Percentiles rank a stretch among this genome's conserved stretches.
These are phyloP conservation scores for Crotalus horridus DNA, from an alignment of 2,113 vertebrate species.

Conservation along the genomic window DNA sequence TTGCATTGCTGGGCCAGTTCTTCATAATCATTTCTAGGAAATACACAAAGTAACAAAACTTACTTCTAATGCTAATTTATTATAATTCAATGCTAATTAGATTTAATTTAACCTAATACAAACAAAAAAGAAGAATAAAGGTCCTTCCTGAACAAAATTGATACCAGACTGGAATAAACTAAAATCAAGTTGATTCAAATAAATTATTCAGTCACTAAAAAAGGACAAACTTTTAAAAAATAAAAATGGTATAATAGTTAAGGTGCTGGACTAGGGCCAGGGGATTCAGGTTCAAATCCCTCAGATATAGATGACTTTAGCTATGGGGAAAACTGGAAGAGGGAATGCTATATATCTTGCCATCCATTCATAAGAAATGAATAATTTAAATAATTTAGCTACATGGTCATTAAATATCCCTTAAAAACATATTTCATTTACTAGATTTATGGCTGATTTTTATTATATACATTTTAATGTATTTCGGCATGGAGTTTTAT, in stretches of 20 bases:
- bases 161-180: neutral
- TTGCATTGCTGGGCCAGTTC: slow-evolving; percentile 96
- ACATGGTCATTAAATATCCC: neutral
- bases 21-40: slow-evolving; percentile 93
- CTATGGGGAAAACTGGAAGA: neutral
- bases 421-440: neutral
- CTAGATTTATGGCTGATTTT: neutral
- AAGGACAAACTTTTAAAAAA: neutral
- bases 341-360: neutral
- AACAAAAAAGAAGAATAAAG: neutral
- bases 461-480: neutral
- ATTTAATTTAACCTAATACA: neutral
- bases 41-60: slow-evolving; percentile 4
- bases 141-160: neutral
- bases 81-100: neutral
- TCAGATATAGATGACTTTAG: neutral
- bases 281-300: neutral
- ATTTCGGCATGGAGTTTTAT: neutral
- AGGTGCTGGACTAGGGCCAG: neutral
- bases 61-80: neutral
- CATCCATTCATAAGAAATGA: neutral
- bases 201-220: neutral
- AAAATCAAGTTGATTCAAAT: neutral
- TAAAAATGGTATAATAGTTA: neutral
- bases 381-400: neutral